Conservation (phyloP, 2,797 vertebrate species). For the Potorous gilbertii region DNA sequence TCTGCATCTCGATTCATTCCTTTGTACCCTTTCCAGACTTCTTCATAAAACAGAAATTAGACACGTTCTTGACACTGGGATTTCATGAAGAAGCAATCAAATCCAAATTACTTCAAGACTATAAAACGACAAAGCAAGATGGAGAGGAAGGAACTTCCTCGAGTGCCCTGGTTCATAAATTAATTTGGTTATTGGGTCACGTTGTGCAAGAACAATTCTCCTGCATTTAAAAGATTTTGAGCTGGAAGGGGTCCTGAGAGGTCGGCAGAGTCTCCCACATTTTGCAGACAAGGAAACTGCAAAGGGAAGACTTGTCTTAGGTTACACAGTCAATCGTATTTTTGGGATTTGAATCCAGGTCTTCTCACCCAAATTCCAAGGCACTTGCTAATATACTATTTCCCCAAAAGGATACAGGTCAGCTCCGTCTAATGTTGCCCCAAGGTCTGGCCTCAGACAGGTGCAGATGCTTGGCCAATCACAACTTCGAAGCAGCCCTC, state of each 20-base stretch:
- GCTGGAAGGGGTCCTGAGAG: neutral
- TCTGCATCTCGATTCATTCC: slow-evolving; percentile 75
- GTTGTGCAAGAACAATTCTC: slow-evolving; percentile 68
- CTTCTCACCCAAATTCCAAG: neutral
- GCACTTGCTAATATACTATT: neutral
- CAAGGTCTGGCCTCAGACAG: neutral
- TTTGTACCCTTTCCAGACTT: slow-evolving; percentile 80
- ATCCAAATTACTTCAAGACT: slow-evolving; percentile 80
- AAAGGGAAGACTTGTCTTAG: neutral
- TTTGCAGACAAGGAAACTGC: neutral
- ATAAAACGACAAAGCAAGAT: slow-evolving; percentile 77
- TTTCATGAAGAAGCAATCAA: slow-evolving; percentile 81
- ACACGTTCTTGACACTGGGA: slow-evolving; percentile 79
- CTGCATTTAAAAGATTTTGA: slow-evolving; percentile 68
- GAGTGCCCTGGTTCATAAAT: slow-evolving; percentile 65
- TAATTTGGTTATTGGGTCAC: slow-evolving; percentile 73
- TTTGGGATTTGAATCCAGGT: neutral
- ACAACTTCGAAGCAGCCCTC: neutral
- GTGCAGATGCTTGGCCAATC: neutral
- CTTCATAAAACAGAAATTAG: slow-evolving; percentile 81
- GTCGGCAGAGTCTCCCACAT: neutral
- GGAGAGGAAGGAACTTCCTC: slow-evolving; percentile 62
- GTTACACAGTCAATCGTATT: neutral
- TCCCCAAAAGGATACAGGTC: neutral
- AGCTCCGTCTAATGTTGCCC: neutral